Conservation (phyloP, 2,797 vertebrate genomes). For the Otolemur crassicaudatus region DNA sequence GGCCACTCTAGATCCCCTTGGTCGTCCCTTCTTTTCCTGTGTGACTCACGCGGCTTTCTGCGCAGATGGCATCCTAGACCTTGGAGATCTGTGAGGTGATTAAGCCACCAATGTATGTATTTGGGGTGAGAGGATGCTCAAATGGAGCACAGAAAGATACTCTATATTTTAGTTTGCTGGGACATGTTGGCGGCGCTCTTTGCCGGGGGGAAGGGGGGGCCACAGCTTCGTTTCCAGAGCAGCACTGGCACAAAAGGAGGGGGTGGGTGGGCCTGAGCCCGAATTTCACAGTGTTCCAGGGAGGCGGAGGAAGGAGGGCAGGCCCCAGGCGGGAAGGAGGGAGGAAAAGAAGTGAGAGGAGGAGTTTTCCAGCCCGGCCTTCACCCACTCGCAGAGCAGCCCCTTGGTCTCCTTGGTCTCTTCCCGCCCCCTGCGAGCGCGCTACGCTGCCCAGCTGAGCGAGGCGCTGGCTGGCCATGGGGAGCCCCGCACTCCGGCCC, state of each 20-base stretch:
- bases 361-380: slow-evolving; percentile 72
- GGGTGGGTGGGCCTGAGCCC: slow-evolving; percentile 22
- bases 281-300: background rate
- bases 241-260: slow-evolving; percentile 2
- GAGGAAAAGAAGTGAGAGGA: slow-evolving; percentile 69
- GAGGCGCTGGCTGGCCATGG: slow-evolving; percentile 79
- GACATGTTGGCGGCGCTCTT: background rate
- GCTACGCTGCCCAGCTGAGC: slow-evolving; percentile 38
- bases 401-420: slow-evolving; percentile 30
- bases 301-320: slow-evolving; percentile 44
- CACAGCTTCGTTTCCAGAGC: background rate
- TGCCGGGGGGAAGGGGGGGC: too few relatives aligned
- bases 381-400: slow-evolving; percentile 54
- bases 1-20: background rate
- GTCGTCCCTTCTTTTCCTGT: background rate
- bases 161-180: background rate
- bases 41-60: background rate
- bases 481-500: slow-evolving; percentile 74
- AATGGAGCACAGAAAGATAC: background rate
- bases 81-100: background rate
- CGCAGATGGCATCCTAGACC: background rate
- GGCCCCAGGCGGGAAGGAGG: slow-evolving; percentile 25
- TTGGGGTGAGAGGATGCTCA: background rate
- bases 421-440: slow-evolving; percentile 53
- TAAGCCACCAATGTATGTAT: background rate